These are phyloP conservation scores for Plodia interpunctella DNA, from an alignment of 1,140 invertebrate species.

Conservation along the genomic window DNA sequence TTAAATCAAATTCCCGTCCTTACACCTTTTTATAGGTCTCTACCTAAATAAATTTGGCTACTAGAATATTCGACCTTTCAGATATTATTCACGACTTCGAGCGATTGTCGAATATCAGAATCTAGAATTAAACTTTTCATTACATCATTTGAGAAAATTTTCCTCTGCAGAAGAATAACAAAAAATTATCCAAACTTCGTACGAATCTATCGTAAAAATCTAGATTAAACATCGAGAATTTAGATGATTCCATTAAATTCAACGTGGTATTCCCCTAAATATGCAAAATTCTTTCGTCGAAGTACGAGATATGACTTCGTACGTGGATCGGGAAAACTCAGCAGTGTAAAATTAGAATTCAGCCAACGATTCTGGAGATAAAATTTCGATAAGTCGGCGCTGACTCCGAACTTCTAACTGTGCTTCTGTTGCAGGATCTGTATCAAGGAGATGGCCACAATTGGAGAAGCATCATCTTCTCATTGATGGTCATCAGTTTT, in stretches of 20 bases:
- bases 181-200: too few species aligned
- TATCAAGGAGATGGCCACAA: slow-evolving; percentile 88
- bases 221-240: background rate
- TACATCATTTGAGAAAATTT: too few species aligned
- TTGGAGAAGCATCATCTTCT: slow-evolving; percentile 91
- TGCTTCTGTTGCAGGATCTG: slow-evolving; percentile 79
- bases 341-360: background rate
- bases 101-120: too few species aligned
- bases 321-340: background rate
- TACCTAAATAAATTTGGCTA: too few species aligned
- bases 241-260: slow-evolving; percentile 2
- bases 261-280: background rate
- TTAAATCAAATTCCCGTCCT: too few species aligned
- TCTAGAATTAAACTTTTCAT: too few species aligned
- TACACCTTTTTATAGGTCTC: too few species aligned
- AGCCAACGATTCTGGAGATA: background rate
- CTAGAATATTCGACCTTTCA: too few species aligned
- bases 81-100: too few species aligned
- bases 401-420: too few species aligned
- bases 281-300: slow-evolving; percentile 5
- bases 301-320: slow-evolving; percentile 1
- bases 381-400: slow-evolving; percentile 2
- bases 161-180: too few species aligned
- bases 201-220: background rate
- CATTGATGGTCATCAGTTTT: slow-evolving; percentile 88